Conservation (phyloP, 2,797 vertebrate genomes). For the Gephyroberyx darwinii region DNA sequence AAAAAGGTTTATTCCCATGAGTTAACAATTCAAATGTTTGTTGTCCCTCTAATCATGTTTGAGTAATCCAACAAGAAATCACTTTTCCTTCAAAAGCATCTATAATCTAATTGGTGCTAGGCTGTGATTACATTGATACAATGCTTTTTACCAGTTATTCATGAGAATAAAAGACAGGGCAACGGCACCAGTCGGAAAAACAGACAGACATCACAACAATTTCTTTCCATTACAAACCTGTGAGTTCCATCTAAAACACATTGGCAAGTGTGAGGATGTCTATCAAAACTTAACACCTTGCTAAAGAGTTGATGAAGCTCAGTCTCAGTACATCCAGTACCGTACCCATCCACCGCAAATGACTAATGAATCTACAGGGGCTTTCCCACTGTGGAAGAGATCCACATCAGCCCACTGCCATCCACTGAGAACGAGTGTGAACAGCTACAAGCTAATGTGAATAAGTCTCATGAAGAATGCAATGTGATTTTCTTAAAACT, state of each 20-base stretch:
- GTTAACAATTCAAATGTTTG: neutral
- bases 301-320: neutral
- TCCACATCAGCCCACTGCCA: too few relatives aligned
- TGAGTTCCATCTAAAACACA: neutral
- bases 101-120: neutral
- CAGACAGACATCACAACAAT: neutral
- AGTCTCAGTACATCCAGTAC: too few relatives aligned
- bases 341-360: too few relatives aligned
- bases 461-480: too few relatives aligned
- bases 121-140: too few relatives aligned
- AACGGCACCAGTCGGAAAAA: neutral
- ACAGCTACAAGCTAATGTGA: neutral
- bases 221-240: neutral
- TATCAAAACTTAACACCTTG: neutral
- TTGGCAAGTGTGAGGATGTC: neutral
- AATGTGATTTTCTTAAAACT: too few relatives aligned
- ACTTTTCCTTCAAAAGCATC: neutral
- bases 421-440: neutral
- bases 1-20: neutral
- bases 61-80: neutral
- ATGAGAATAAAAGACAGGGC: neutral
- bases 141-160: neutral
- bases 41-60: neutral
- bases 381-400: too few relatives aligned
- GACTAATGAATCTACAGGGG: neutral